Percentiles rank a stretch among this genome's conserved stretches.
phyloP scores from a whole-genome alignment of 2,797 vertebrate genomes.

The Pseudochaenichthys georgianus region DNA sequence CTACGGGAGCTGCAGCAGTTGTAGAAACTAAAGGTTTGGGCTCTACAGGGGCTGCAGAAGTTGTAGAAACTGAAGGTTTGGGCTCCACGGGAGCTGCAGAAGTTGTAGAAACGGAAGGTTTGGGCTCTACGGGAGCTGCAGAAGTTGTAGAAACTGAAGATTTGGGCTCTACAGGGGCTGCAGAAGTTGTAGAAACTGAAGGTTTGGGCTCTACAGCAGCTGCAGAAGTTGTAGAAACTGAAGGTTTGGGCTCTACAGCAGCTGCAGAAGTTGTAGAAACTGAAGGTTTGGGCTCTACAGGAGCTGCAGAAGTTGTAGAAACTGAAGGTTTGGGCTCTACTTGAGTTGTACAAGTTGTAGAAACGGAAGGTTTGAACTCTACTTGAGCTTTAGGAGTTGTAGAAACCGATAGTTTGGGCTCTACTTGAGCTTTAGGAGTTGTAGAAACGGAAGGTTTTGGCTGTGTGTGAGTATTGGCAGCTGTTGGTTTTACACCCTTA shows the following conservation, averaged over 20 bases:
- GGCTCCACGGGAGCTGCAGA: not conserved
- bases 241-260: too few species aligned
- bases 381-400: too few species aligned
- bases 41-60: not conserved
- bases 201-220: too few species aligned
- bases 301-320: too few species aligned
- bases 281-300: too few species aligned
- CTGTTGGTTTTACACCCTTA: constrained; percentile 17
- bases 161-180: too few species aligned
- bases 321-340: too few species aligned
- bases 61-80: constrained; percentile 10
- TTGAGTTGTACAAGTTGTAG: too few species aligned
- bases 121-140: not conserved
- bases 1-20: not conserved
- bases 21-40: constrained; percentile 13
- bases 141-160: constrained; percentile 3
- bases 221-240: too few species aligned
- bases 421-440: not conserved
- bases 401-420: constrained; percentile 19
- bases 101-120: constrained; percentile 10
- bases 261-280: too few species aligned
- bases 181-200: too few species aligned
- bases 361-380: too few species aligned
- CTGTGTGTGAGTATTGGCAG: not conserved
- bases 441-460: constrained; percentile 13